Conservation (phyloP, 2,113 vertebrate genomes). For the Salvelinus namaycush region DNA sequence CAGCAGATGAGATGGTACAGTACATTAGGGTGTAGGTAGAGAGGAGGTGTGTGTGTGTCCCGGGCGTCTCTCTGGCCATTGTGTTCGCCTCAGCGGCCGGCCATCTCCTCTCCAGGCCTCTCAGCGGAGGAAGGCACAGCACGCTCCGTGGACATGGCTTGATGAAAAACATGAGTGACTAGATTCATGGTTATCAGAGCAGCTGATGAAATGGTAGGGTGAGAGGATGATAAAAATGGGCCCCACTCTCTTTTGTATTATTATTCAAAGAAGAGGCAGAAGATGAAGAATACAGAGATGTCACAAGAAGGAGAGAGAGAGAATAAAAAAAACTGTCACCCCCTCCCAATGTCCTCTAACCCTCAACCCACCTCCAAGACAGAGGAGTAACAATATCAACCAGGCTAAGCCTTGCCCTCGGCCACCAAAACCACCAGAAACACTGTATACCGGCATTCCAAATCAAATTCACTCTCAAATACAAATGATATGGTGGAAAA, state of each 20-base stretch:
- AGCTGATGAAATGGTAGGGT: constrained; percentile 68
- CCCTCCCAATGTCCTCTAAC: constrained; percentile 29
- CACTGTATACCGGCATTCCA: background rate
- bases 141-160: constrained; percentile 66
- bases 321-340: constrained; percentile 47
- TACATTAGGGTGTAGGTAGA: constrained; percentile 1
- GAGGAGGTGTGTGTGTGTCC: constrained; percentile 4
- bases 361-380: constrained; percentile 33
- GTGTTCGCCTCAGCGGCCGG: constrained; percentile 56
- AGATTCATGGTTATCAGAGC: constrained; percentile 77
- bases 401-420: constrained; percentile 12
- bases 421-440: constrained; percentile 15
- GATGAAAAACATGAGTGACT: constrained; percentile 82
- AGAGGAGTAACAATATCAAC: constrained; percentile 23
- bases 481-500: background rate
- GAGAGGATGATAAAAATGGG: constrained; percentile 50
- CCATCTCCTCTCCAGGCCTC: constrained; percentile 55
- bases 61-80: constrained; percentile 55
- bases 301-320: constrained; percentile 45
- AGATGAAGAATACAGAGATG: constrained; percentile 57
- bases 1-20: constrained; percentile 6
- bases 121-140: constrained; percentile 29
- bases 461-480: background rate
- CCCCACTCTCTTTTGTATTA: constrained; percentile 41
- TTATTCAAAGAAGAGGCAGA: constrained; percentile 60